Evolutionary conservation across 2,113 vertebrate species (phyloP).

Genomic region (Raja brachyura): DNA sequence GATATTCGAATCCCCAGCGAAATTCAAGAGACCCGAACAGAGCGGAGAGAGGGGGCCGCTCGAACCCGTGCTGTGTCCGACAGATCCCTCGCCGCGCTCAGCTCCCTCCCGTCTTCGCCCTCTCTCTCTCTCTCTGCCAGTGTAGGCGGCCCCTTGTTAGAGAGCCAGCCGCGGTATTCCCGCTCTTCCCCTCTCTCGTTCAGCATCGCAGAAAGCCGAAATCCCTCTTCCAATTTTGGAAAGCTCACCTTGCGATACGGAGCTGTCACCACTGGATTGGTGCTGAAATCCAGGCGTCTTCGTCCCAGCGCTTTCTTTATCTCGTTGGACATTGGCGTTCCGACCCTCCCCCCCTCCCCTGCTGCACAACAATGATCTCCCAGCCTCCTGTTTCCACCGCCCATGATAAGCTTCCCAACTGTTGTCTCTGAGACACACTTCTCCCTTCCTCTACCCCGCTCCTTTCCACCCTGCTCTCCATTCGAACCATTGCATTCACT

Average conservation of each 20-base stretch:
- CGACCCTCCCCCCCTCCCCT: background rate
- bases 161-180: background rate
- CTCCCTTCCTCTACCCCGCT: background rate
- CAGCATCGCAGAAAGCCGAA: background rate
- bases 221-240: background rate
- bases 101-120: background rate
- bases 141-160: background rate
- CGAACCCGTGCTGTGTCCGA: background rate
- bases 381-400: background rate
- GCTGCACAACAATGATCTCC: background rate
- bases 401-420: background rate
- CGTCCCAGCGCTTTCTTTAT: background rate
- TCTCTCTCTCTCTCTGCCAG: background rate
- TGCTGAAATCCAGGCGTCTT: slow-evolving; percentile 15
- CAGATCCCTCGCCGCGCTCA: background rate
- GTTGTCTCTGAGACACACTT: background rate
- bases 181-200: too few relatives aligned
- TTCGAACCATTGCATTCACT: background rate
- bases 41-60: background rate
- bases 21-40: background rate
- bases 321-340: background rate
- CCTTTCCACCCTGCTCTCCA: background rate
- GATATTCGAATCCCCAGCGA: background rate
- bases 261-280: background rate
- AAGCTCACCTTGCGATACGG: background rate